Conservation (phyloP, 37 sponge, comb jelly and placozoan genomes). For the Lycopodina hypogea region DNA sequence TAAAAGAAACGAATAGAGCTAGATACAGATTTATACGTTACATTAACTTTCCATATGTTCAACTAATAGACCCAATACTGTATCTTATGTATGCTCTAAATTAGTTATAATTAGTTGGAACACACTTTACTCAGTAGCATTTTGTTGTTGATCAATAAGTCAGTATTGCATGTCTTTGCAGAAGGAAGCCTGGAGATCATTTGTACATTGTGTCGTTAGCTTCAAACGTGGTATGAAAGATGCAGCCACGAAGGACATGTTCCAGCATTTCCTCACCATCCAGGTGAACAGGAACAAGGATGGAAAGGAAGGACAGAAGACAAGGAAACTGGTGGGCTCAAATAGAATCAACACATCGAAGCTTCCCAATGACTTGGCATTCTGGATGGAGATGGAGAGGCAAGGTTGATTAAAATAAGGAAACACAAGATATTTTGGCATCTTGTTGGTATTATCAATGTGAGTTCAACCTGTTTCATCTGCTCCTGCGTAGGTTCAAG, state of each 20-base stretch:
- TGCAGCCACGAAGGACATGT: slow-evolving; percentile 13
- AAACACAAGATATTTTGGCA: too few species aligned
- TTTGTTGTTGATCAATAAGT: too few species aligned
- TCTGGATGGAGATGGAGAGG: slow-evolving; percentile 91
- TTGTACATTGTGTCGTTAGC: slow-evolving; percentile 54
- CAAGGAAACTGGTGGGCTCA: slow-evolving; percentile 27
- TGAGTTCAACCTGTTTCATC: too few species aligned
- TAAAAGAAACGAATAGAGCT: too few species aligned
- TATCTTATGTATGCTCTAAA: too few species aligned
- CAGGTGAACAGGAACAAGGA: slow-evolving; percentile 42
- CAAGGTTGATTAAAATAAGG: background rate
- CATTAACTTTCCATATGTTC: too few species aligned
- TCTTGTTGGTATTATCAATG: too few species aligned
- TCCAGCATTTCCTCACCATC: slow-evolving; percentile 36
- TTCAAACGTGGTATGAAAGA: slow-evolving; percentile 57
- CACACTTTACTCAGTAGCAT: too few species aligned
- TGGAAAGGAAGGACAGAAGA: background rate
- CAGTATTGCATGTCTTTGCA: too few species aligned
- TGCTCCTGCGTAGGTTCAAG: slow-evolving; percentile 37
- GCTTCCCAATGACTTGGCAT: slow-evolving; percentile 76
- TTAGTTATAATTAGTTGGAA: too few species aligned
- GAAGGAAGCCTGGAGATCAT: slow-evolving; percentile 57
- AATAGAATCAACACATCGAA: slow-evolving; percentile 52
- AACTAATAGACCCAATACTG: too few species aligned
- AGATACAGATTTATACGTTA: too few species aligned